Evolutionary conservation across 2,888 invertebrate genomes (phyloP).

Genomic region (Eristalis arbustorum): DNA sequence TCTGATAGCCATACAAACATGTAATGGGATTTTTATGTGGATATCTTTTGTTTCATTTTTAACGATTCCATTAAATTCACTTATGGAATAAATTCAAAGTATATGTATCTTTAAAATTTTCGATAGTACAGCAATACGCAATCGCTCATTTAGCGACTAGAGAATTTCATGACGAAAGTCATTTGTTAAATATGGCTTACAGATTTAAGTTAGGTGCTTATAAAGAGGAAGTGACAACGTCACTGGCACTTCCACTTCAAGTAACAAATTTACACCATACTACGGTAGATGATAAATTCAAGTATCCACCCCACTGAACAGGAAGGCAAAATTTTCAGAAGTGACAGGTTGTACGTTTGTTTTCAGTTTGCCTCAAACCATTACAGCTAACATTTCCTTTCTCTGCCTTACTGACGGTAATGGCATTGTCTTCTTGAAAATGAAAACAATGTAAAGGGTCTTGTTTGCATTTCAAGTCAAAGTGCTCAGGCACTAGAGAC

Average conservation of each 20-base stretch:
- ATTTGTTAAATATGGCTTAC: slow-evolving; percentile 1
- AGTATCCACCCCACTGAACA: not conserved
- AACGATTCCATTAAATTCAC: not conserved
- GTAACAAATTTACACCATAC: slow-evolving; percentile 43
- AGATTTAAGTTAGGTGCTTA: slow-evolving; percentile 31
- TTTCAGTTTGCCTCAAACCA: slow-evolving; percentile 11
- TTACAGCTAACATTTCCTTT: slow-evolving; percentile 28
- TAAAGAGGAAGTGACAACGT: slow-evolving; percentile 54
- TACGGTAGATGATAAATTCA: not conserved
- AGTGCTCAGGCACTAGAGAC: slow-evolving; percentile 14
- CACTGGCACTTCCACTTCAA: slow-evolving; percentile 29
- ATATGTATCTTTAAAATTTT: not conserved
- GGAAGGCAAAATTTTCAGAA: slow-evolving; percentile 21
- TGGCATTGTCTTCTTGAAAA: slow-evolving; percentile 21
- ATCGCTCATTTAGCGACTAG: not conserved
- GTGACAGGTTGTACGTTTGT: slow-evolving; percentile 5
- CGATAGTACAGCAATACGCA: not conserved
- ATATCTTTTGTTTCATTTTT: slow-evolving; percentile 3
- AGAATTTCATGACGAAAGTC: slow-evolving; percentile 3
- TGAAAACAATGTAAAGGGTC: slow-evolving; percentile 48
- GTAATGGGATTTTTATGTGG: not conserved
- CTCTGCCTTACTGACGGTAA: not conserved
- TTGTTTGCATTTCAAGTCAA: slow-evolving; percentile 43
- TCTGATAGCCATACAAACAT: slow-evolving; percentile 11
- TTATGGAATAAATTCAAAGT: not conserved